A percentile compares a stretch with the other conserved stretches of the same genome.
Evolutionary conservation across 2,888 invertebrate genomes (phyloP).

Genomic region (Sesia apiformis): DNA sequence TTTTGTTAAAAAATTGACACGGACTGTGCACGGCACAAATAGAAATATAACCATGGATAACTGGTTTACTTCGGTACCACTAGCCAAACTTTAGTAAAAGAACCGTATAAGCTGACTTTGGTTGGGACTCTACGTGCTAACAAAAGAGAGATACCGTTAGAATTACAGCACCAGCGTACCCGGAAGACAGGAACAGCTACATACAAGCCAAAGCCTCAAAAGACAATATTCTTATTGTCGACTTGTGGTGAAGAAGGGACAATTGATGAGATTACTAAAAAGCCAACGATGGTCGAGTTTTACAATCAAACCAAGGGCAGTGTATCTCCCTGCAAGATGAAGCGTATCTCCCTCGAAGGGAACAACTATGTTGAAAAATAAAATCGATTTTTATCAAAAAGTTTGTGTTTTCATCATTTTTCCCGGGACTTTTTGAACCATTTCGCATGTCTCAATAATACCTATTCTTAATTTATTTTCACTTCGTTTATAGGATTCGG

Average conservation of each 20-base stretch:
- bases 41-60: no score
- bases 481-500: no score
- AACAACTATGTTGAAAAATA: no score
- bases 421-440: no score
- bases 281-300: not conserved
- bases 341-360: no score
- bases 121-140: not conserved
- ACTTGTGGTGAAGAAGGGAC: not conserved
- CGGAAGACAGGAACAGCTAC: not conserved
- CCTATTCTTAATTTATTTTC: no score
- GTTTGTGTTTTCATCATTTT: no score
- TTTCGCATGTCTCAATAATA: no score
- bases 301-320: conserved; percentile 4
- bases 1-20: conserved; percentile 5
- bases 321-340: no score
- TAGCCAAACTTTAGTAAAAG: conserved; percentile 1
- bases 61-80: conserved; percentile 7
- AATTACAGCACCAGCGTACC: not conserved
- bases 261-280: not conserved
- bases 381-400: no score
- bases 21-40: conserved; percentile 2
- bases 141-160: no score
- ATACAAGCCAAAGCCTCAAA: not conserved
- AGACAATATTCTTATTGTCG: not conserved
- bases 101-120: conserved; percentile 1